Conservation (phyloP, 2,797 vertebrate species). For the Triplophysa yarkandensis region DNA sequence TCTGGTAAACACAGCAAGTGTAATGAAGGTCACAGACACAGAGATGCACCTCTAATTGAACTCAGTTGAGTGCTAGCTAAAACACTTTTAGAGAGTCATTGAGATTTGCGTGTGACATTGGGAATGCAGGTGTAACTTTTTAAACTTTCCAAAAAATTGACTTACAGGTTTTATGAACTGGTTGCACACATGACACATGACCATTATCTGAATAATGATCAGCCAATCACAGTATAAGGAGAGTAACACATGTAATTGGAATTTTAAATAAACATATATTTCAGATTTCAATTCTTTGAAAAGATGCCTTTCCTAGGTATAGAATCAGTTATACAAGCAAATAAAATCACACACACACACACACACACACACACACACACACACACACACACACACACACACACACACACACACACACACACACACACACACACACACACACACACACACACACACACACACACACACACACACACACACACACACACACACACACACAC, state of each 20-base stretch:
- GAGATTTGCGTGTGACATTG: too few species aligned
- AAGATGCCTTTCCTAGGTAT: background rate
- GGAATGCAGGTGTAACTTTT: background rate
- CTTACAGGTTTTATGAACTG: background rate
- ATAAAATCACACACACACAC: too few species aligned
- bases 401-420: too few species aligned
- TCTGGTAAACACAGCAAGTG: slow-evolving; percentile 7
- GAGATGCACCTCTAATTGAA: background rate
- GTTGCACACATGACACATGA: background rate
- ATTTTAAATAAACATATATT: background rate
- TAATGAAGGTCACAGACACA: slow-evolving; percentile 16
- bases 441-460: too few species aligned
- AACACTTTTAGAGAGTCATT: background rate
- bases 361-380: too few species aligned
- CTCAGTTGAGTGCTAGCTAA: background rate
- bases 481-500: slow-evolving; percentile 10
- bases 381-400: too few species aligned
- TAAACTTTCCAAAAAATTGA: too few species aligned
- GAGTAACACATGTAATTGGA: too few species aligned
- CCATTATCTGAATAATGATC: background rate
- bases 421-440: too few species aligned
- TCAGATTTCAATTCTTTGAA: background rate
- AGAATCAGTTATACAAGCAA: background rate
- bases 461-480: background rate
- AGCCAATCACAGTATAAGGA: slow-evolving; percentile 2